Conservation (phyloP, 2,888 invertebrate species). For the Acleris literana region DNA sequence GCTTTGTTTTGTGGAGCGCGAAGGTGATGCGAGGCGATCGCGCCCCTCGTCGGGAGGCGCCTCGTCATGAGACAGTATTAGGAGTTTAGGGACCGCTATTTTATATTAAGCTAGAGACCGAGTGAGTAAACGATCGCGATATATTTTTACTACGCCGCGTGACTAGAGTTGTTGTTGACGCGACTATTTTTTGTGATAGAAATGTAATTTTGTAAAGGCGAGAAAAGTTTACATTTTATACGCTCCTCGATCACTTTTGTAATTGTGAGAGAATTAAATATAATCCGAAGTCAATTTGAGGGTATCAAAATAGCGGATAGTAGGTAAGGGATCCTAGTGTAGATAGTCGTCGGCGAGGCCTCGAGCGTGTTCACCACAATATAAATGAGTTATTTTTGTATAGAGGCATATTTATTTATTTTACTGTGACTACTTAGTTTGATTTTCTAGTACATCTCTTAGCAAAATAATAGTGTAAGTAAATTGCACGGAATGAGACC, state of each 20-base stretch:
- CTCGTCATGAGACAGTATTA: conserved; percentile 50
- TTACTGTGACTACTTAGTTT: conserved; percentile 68
- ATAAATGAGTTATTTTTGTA: conserved; percentile 80
- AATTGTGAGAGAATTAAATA: conserved; percentile 69
- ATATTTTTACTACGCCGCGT: conserved; percentile 71
- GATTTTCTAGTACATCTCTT: conserved; percentile 66
- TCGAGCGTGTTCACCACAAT: conserved; percentile 70
- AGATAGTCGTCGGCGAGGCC: conserved; percentile 44
- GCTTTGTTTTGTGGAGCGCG: conserved; percentile 43
- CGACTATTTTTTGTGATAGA: conserved; percentile 71
- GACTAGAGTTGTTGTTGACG: conserved; percentile 55
- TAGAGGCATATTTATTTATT: conserved; percentile 82
- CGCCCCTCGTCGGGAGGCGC: conserved; percentile 24
- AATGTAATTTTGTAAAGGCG: conserved; percentile 73
- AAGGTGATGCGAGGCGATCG: conserved; percentile 31
- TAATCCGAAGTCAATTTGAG: conserved; percentile 67
- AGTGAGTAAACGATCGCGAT: conserved; percentile 47
- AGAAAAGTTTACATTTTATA: conserved; percentile 70
- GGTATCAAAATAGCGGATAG: conserved; percentile 50
- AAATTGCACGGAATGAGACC: conserved; percentile 73
- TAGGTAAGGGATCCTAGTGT: conserved; percentile 38
- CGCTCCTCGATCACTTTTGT: conserved; percentile 78
- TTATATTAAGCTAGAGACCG: conserved; percentile 38
- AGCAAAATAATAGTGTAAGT: conserved; percentile 74
- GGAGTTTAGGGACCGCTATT: conserved; percentile 52